Evolutionary conservation across 2,888 invertebrate species (phyloP).

Genomic region (Epinotia demarniana): DNA sequence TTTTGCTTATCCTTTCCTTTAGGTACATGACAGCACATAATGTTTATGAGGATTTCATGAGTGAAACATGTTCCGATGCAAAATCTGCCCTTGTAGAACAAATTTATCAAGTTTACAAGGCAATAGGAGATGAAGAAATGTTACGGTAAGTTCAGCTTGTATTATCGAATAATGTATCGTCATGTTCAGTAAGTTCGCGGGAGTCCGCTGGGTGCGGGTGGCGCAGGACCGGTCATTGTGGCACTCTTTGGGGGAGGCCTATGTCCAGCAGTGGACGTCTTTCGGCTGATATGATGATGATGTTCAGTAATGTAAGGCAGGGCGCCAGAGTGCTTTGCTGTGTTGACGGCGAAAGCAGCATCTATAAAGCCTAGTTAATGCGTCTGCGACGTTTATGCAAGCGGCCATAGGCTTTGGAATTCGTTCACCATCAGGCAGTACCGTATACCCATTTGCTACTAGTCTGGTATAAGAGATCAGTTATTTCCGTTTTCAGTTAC

Average conservation of each 20-base stretch:
- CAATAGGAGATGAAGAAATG: conserved; percentile 60
- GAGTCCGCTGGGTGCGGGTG: too few species aligned
- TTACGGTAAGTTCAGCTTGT: conserved; percentile 56
- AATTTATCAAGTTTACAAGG: conserved; percentile 60
- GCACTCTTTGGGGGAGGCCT: too few species aligned
- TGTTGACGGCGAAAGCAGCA: too few species aligned
- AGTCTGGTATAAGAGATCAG: too few species aligned
- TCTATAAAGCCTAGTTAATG: too few species aligned
- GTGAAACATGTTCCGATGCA: conserved; percentile 50
- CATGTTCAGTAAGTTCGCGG: too few species aligned
- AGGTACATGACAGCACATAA: conserved; percentile 67
- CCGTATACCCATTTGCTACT: not conserved
- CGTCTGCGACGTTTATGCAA: not conserved
- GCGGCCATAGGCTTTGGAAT: not conserved
- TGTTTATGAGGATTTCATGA: conserved; percentile 65
- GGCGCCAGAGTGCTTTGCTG: too few species aligned
- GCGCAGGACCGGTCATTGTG: too few species aligned
- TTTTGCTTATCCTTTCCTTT: conserved; percentile 47
- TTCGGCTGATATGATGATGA: too few species aligned
- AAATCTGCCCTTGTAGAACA: conserved; percentile 59
- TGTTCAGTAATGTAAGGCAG: too few species aligned
- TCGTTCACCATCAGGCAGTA: not conserved
- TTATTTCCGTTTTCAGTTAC: conserved; percentile 56
- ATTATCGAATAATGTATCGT: too few species aligned
- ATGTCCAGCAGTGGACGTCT: too few species aligned